Conservation (phyloP, 2,113 vertebrate species). For the Xyliphius kryptos region DNA sequence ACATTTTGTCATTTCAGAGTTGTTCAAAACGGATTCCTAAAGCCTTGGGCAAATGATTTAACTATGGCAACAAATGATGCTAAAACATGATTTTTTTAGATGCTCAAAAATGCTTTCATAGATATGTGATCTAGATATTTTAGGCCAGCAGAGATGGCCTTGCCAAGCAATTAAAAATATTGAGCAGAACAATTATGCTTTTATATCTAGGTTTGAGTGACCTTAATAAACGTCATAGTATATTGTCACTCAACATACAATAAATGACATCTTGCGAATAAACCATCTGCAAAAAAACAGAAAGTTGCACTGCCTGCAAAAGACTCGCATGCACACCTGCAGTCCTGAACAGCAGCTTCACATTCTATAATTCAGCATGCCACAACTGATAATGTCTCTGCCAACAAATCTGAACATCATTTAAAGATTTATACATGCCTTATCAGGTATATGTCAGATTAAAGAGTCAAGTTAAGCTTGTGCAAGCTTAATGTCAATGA, state of each 20-base stretch:
- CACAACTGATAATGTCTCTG: slow-evolving; percentile 30
- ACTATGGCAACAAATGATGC: too few species aligned
- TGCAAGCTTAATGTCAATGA: slow-evolving; percentile 24
- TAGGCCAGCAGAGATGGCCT: too few species aligned
- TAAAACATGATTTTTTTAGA: too few species aligned
- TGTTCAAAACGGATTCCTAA: too few species aligned
- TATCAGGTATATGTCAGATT: slow-evolving; percentile 42
- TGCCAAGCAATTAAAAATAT: too few species aligned
- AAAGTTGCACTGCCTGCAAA: slow-evolving; percentile 42
- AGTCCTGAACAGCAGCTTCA: slow-evolving; percentile 34
- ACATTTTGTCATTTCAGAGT: too few species aligned
- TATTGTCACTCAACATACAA: neutral
- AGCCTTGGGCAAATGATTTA: too few species aligned
- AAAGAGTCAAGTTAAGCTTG: slow-evolving; percentile 36
- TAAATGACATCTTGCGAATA: neutral
- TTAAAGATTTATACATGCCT: slow-evolving; percentile 34
- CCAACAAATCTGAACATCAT: slow-evolving; percentile 30
- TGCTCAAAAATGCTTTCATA: too few species aligned
- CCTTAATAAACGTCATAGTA: neutral
- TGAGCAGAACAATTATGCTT: too few species aligned
- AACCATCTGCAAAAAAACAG: neutral
- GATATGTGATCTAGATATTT: too few species aligned
- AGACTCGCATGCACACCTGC: slow-evolving; percentile 36
- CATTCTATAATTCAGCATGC: slow-evolving; percentile 33
- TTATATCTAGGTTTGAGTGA: neutral